A percentile compares a stretch with the other conserved stretches of the same genome.
phyloP scores from a whole-genome alignment of 2,113 vertebrate genomes.

The Notothenia rossii region DNA sequence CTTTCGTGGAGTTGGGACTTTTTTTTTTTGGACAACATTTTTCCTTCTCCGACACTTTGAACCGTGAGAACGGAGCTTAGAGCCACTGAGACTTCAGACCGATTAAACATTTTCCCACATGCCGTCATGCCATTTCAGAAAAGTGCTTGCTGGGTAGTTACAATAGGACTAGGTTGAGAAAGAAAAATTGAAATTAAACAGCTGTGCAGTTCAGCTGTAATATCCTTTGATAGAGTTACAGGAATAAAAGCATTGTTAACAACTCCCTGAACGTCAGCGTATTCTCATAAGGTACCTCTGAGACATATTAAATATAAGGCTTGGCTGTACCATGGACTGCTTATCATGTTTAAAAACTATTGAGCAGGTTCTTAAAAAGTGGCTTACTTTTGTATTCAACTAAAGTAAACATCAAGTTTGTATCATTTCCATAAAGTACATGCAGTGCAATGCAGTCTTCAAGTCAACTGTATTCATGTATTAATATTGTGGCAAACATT shows the following conservation, averaged over 20 bases:
- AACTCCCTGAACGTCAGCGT: not conserved
- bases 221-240: not conserved
- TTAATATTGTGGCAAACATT: not conserved
- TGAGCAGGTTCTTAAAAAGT: not conserved
- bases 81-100: conserved; percentile 31
- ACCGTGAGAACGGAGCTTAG: conserved; percentile 61
- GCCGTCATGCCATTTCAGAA: conserved; percentile 39
- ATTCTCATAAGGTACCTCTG: not conserved
- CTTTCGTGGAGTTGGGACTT: conserved; percentile 35
- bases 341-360: not conserved
- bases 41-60: conserved; percentile 61
- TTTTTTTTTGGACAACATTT: not conserved
- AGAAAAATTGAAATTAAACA: conserved; percentile 4
- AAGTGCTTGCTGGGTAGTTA: conserved; percentile 9
- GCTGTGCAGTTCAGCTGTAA: not conserved
- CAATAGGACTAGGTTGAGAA: not conserved
- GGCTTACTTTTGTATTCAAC: too few species aligned
- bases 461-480: not conserved
- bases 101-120: conserved; percentile 66
- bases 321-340: not conserved
- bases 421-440: too few species aligned
- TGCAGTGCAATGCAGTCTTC: too few species aligned
- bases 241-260: not conserved
- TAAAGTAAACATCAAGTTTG: too few species aligned
- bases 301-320: not conserved